Conservation (phyloP, 2,113 vertebrate species). For the Oxyura jamaicensis region DNA sequence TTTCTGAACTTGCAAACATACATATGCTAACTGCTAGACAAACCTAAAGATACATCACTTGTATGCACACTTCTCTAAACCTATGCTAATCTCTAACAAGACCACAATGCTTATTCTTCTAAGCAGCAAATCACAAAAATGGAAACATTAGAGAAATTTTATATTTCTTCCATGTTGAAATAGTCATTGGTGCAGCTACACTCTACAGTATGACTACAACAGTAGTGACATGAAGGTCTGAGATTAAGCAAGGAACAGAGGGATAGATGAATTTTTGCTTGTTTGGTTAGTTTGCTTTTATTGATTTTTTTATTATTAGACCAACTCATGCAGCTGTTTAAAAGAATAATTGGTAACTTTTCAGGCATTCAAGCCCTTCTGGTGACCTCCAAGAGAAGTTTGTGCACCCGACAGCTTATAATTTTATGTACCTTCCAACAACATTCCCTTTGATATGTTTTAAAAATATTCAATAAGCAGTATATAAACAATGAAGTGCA, state of each 20-base stretch:
- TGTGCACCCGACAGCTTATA: not conserved
- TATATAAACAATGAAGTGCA: not conserved
- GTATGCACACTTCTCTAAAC: not conserved
- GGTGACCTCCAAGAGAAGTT: not conserved
- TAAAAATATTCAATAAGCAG: conserved; percentile 2
- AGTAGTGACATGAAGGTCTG: not conserved
- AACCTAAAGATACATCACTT: not conserved
- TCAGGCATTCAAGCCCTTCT: not conserved
- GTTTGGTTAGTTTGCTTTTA: not conserved
- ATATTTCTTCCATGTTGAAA: not conserved
- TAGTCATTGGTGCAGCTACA: not conserved
- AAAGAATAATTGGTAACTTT: not conserved
- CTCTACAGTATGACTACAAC: not conserved
- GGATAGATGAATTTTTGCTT: not conserved
- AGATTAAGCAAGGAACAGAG: not conserved
- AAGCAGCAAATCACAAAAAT: not conserved
- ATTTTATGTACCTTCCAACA: not conserved
- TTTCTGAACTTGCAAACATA: not conserved
- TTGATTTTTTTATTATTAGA: not conserved
- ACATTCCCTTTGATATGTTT: not conserved
- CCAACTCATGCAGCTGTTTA: not conserved
- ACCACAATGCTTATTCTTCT: not conserved
- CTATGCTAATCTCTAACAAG: not conserved
- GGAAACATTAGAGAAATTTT: not conserved
- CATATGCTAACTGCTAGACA: not conserved